Conservation (phyloP, 2,113 vertebrate species). For the Calidris pygmaea region DNA sequence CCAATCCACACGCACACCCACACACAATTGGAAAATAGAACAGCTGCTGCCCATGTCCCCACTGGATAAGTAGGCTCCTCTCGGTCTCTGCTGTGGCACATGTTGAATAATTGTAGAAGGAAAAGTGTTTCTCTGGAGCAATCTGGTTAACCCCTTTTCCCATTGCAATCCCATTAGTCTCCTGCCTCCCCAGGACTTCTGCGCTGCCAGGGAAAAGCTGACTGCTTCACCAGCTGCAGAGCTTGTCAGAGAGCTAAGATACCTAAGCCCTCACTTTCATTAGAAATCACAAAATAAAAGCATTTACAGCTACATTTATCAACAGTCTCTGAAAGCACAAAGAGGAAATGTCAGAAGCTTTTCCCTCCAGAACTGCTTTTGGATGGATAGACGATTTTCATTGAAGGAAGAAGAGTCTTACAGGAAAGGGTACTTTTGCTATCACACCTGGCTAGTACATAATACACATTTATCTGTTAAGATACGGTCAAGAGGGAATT, state of each 20-base stretch:
- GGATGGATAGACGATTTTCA: not conserved
- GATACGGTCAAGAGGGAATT: not conserved
- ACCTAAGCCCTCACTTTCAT: not conserved
- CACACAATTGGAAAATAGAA: not conserved
- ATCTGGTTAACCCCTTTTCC: not conserved
- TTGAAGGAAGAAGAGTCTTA: not conserved
- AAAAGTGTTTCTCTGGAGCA: not conserved
- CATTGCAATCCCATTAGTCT: not conserved
- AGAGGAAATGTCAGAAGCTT: not conserved
- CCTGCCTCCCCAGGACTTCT: not conserved
- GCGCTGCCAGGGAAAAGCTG: not conserved
- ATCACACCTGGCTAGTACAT: not conserved
- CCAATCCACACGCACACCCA: rapidly evolving
- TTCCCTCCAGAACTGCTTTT: not conserved
- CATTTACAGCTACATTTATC: not conserved
- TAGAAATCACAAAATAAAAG: conserved; percentile 31
- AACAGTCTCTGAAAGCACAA: not conserved
- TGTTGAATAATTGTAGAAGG: not conserved
- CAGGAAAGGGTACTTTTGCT: not conserved
- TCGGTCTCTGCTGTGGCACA: not conserved
- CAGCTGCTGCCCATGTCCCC: not conserved
- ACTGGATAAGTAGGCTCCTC: not conserved
- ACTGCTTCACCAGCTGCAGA: not conserved
- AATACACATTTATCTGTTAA: not conserved
- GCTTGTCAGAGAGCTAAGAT: not conserved